Base-by-base conservation (phyloP, 1,140 invertebrate genomes). In the Drosophila mauritiana region DNA sequence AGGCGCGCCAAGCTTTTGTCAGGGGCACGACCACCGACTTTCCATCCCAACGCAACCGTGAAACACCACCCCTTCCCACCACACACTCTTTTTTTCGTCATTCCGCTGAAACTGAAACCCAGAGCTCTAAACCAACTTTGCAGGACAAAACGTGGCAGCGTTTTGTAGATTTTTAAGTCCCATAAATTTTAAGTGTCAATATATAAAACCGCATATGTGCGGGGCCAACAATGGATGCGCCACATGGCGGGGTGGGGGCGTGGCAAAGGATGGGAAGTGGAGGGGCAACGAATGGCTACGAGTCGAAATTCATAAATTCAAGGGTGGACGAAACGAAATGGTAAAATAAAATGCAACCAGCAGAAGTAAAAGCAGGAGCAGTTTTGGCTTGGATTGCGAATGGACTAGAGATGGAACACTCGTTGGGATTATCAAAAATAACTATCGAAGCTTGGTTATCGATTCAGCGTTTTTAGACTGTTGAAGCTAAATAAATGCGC, bases 311-410 rank as follows among this genome's bases (percentile, higher is more conserved):
- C 73, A 83, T 82, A 78, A 51, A 76, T 65, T 63, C 48, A 84
- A 45, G 39, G 20, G 34, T 48, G 58, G 39, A 80, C 56, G 78
- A 70, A 80, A 70, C 65, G 73, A 77, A 77, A 77, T 77, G 73
- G 74, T 77, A 69, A 77, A 77, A 77, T 79, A 83, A 84, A 84
- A 84, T 83, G 59, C 70, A 83, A 73, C 62, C 73, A 76, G 57
- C 49, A 51, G 62, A 39, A 46, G 65, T 34, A 69, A 37, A 36
- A 37, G 22, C 22, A 37, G 22, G 13, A 63, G 22, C 58, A 13
- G 27, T 51, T 34, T 51, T 51, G 27, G 51, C 51, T 53, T 12
- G 17, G 31, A 37, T 6, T 52, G 49, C 49, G 43, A 51, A 39
- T 48, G 57, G 5, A 8, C 13, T 63, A 13, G 63, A 1, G 43